phyloP scores from a whole-genome alignment of 2,797 vertebrate genomes.

The Sebastes oblongus region DNA sequence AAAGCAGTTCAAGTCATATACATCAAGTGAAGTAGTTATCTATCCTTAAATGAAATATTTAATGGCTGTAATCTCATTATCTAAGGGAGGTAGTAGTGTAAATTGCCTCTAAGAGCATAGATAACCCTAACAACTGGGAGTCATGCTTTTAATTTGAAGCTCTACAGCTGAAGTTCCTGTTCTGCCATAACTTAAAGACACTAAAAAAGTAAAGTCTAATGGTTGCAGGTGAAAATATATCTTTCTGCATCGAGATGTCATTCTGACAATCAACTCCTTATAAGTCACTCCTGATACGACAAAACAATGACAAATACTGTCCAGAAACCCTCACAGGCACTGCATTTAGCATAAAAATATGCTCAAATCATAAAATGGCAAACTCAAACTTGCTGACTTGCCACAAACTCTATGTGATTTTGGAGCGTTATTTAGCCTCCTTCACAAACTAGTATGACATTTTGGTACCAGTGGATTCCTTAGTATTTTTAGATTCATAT shows the following conservation, averaged over 20 bases:
- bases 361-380: too few species aligned
- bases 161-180: neutral
- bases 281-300: too few species aligned
- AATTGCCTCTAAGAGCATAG: neutral
- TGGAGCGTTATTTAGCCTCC: too few species aligned
- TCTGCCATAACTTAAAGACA: neutral
- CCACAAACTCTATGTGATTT: too few species aligned
- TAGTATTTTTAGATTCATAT: too few species aligned
- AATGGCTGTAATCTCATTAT: neutral
- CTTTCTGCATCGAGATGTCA: neutral
- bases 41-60: neutral
- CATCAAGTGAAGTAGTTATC: neutral
- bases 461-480: too few species aligned
- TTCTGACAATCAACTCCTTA: neutral
- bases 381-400: too few species aligned
- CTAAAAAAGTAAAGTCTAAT: too few species aligned
- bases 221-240: neutral
- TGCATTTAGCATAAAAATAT: too few species aligned
- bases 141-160: neutral
- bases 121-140: neutral
- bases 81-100: neutral
- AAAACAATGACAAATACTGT: too few species aligned
- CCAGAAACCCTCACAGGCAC: too few species aligned
- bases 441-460: too few species aligned
- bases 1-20: neutral